A percentile compares a stretch with the other conserved stretches of the same genome.
These are phyloP conservation scores for Ooceraea biroi DNA, from an alignment of 1,140 invertebrate genomes.

Conservation along the genomic window DNA sequence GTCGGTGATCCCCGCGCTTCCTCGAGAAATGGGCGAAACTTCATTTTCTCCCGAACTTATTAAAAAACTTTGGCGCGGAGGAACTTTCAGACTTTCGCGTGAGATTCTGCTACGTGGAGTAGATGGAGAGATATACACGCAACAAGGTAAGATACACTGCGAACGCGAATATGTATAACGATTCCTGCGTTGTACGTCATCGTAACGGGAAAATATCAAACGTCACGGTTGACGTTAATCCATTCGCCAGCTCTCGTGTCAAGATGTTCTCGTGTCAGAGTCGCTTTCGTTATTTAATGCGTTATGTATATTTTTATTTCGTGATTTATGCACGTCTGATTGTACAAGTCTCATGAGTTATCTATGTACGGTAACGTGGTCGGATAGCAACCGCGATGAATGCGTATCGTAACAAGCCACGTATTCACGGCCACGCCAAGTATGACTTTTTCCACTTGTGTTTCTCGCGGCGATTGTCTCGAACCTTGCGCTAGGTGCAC, in stretches of 20 bases:
- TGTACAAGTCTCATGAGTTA: conserved; percentile 15
- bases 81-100: neutral
- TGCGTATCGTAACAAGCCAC: conserved; percentile 41
- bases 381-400: conserved; percentile 18
- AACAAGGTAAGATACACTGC: neutral
- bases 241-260: neutral
- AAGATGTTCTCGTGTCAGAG: neutral
- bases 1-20: neutral
- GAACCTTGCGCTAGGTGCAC: conserved; percentile 50
- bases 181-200: neutral
- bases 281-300: conserved; percentile 29
- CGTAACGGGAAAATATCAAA: conserved; percentile 6
- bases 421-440: conserved; percentile 16
- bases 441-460: conserved; percentile 39
- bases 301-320: neutral
- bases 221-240: neutral
- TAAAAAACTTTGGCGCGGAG: conserved; percentile 41
- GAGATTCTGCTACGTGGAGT: neutral
- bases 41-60: conserved; percentile 42
- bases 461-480: conserved; percentile 30
- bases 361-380: neutral
- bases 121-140: conserved; percentile 1
- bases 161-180: neutral
- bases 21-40: neutral
- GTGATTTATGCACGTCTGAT: conserved; percentile 20